Evolutionary conservation across 2,113 vertebrate genomes (phyloP).

Genomic region (Cervus canadensis): DNA sequence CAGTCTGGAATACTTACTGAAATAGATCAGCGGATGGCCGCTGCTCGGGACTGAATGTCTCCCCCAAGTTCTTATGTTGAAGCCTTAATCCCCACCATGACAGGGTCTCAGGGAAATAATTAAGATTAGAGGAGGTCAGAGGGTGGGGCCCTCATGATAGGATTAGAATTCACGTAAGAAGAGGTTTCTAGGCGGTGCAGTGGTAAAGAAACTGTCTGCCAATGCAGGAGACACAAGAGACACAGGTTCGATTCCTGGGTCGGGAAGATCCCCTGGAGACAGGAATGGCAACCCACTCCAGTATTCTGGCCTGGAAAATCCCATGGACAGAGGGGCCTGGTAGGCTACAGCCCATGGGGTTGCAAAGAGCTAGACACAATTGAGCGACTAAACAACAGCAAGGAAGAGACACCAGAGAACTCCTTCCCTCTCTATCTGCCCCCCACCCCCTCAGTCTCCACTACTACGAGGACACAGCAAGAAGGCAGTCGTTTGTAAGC

Average conservation of each 20-base stretch:
- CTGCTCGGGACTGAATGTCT: neutral
- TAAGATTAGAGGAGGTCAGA: neutral
- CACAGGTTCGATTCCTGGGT: neutral
- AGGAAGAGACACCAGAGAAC: neutral
- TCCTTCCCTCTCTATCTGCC: rapidly evolving
- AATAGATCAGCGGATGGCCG: neutral
- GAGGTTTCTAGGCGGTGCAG: neutral
- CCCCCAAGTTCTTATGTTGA: neutral
- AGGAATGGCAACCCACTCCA: neutral
- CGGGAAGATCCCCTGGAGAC: neutral
- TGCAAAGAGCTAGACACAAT: neutral
- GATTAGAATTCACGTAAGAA: neutral
- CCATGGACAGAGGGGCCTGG: neutral
- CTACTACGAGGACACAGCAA: neutral
- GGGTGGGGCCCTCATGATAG: rapidly evolving
- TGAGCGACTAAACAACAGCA: neutral
- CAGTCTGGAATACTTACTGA: neutral
- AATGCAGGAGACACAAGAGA: neutral
- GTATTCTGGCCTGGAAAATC: neutral
- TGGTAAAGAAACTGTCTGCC: neutral
- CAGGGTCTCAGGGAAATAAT: neutral
- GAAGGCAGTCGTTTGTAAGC: neutral
- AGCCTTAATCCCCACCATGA: rapidly evolving
- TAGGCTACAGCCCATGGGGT: neutral
- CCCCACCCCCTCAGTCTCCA: too few species aligned